A percentile compares a stretch with the other conserved stretches of the same genome.
These are phyloP conservation scores for Hycleus phaleratus DNA, from an alignment of 1,140 invertebrate genomes.

Conservation along the genomic window DNA sequence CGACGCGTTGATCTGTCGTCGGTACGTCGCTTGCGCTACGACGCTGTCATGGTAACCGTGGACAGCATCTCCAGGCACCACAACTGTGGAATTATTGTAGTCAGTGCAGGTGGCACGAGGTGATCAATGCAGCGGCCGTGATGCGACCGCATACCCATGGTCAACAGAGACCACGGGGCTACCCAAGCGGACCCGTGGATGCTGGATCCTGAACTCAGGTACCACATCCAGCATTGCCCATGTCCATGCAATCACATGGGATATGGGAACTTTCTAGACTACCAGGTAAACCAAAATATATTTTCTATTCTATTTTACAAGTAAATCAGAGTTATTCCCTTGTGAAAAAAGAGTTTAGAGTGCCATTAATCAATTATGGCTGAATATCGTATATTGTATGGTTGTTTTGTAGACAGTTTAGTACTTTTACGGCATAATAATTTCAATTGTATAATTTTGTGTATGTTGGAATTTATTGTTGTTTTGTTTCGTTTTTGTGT, in stretches of 20 bases:
- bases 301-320: neutral
- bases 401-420: no score
- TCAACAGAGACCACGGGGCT: conserved; percentile 26
- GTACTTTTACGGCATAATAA: no score
- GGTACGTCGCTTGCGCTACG: conserved; percentile 39
- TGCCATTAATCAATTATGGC: no score
- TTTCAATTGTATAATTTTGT: neutral
- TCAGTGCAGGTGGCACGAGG: conserved; percentile 28
- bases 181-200: conserved; percentile 33
- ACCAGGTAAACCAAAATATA: conserved; percentile 55
- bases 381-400: no score
- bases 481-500: neutral
- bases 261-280: conserved; percentile 84
- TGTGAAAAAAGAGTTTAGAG: no score
- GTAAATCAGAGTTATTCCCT: no score
- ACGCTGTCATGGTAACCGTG: conserved; percentile 39
- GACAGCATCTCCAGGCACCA: conserved; percentile 24
- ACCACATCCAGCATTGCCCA: conserved; percentile 77
- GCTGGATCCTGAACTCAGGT: conserved; percentile 63
- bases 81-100: neutral
- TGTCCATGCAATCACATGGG: conserved; percentile 88
- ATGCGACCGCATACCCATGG: conserved; percentile 27
- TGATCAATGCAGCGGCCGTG: conserved; percentile 31
- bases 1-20: conserved; percentile 26
- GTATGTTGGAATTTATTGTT: neutral